Base-by-base conservation (phyloP, 1,140 invertebrate genomes). In the Laupala kohalensis region DNA sequence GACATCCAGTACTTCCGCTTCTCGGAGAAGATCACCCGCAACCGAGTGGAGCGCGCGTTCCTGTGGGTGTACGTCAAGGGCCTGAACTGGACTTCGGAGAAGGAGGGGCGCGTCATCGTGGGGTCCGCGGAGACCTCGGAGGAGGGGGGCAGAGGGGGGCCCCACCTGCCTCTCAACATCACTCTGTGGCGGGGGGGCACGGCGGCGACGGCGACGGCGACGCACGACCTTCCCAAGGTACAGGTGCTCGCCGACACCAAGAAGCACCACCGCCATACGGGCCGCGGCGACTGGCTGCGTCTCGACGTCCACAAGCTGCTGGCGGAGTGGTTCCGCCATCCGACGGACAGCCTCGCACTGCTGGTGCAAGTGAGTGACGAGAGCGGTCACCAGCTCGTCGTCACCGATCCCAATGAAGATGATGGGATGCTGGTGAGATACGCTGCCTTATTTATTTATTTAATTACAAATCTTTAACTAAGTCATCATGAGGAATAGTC, bases 241-340 rank as follows among this genome's bases (percentile, higher is more conserved):
- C 37, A 53, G 19, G 37, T 53, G 37, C 9, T 53, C 37, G 9
- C 37, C 37, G 37, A 53, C 37, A 53, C 9, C 37, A 53, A 53
- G 37, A 53, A 53, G 37, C 37, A 53, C 37, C 37, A 77, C 71
- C 24, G 75, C 76, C 0, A 75, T 74, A 73, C 13, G 78, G 79
- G 84, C 5, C 76, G 78, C 12, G 90, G 90, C 0, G 84, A 84
- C 67, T 93, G 91, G 91, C 78, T 92, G 12, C 86, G 86, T 71
- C 81, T 93, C 13, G 90, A 93, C 75, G 81, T 93, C 0, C 88
- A 87, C n/a, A 84, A 85, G n/a, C 86, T 91, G 78, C 86, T 93
- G 3, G 83, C 85, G 63, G 87, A 90, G 53, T 93, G 91, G 89
- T 88, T 90, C 78, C 87, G 86, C 64, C 83, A 88, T 75, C 87